Evolutionary conservation across 2,888 invertebrate genomes (phyloP), one percentile per base, ranked within the genome.

Genomic region (Eremobia ochroleuca): DNA sequence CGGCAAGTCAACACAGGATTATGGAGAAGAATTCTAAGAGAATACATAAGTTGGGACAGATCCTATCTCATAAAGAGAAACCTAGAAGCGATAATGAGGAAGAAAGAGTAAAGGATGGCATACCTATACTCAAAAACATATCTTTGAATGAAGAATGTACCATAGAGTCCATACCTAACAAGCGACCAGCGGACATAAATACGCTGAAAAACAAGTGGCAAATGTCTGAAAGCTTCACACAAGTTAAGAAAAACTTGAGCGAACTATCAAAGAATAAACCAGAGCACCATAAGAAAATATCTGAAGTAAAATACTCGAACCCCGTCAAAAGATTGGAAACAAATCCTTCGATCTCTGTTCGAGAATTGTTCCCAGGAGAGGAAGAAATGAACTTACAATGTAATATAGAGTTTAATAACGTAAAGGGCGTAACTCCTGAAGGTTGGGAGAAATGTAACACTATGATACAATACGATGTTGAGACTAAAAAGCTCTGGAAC

Each of bases 381-480:
- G 98, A 98, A 89, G 98, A 98, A 91, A 97, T 98, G 97, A 98
- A 98, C 73, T 94, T 98, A 28, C 97, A 98, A 59, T 98, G 98
- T 43, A 98, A 97, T 89, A 97, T 98, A 69, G 98, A 98, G 69
- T 98, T 98, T 82, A 97, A 97, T 59, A 98, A 97, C 79, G 97
- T 97, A 0, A 97, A 97, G 88, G 98, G 98, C 0, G 97, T 98
- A 0, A 98, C 98, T 0, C 98, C 98, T 0, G 98, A 98, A 89
- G 98, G 98, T 0, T 98, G 98, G 98, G 98, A 98, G 87, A 98
- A 98, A 81, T 98, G 98, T 86, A 97, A 97, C 84, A 97, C 98
- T 0, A 97, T 98, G 88, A 97, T 99, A 73, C 98, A 98, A 89
- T 98, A 98, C 85, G 98, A 98, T 89, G 97, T 97, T 25, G 98